Evolutionary conservation across 1,140 invertebrate genomes (phyloP).

Genomic region (Drosophila varians): DNA sequence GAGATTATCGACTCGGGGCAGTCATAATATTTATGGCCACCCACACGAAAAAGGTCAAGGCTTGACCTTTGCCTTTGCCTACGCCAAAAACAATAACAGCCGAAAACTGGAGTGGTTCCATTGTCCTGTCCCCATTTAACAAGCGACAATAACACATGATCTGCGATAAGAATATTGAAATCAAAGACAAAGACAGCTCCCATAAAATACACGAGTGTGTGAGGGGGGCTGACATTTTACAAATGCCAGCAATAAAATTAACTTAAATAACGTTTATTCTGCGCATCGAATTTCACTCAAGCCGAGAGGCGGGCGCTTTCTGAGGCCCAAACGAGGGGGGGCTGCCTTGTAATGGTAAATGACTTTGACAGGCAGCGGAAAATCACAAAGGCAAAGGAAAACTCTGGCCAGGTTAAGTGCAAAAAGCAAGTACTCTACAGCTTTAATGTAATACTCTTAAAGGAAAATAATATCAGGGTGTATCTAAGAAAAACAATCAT

Average conservation of each 20-base stretch:
- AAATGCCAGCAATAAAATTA: constrained; percentile 70
- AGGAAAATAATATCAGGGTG: too few species aligned
- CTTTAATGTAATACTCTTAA: too few species aligned
- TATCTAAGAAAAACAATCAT: too few species aligned
- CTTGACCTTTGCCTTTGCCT: constrained; percentile 39
- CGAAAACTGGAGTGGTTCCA: background rate
- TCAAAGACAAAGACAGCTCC: constrained; percentile 37
- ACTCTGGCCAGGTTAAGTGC: background rate
- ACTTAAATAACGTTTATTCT: constrained; percentile 61
- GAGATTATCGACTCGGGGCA: constrained; percentile 51
- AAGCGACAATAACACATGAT: constrained; percentile 56
- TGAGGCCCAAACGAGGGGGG: background rate
- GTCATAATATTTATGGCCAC: constrained; percentile 52
- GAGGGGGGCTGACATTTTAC: constrained; percentile 52
- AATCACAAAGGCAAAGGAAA: background rate
- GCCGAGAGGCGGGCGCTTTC: background rate
- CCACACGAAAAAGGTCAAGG: constrained; percentile 41
- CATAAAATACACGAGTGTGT: background rate
- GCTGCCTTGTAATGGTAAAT: constrained; percentile 31
- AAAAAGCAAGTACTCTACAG: constrained; percentile 1
- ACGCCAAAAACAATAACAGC: constrained; percentile 12
- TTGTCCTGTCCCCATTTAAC: constrained; percentile 27
- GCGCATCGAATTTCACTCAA: constrained; percentile 51
- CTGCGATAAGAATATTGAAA: constrained; percentile 46
- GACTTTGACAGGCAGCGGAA: constrained; percentile 31